Evolutionary conservation across 2,797 vertebrate species (phyloP), one percentile per base, ranked within the genome.

Genomic region (Phrynocephalus guinanensis): DNA sequence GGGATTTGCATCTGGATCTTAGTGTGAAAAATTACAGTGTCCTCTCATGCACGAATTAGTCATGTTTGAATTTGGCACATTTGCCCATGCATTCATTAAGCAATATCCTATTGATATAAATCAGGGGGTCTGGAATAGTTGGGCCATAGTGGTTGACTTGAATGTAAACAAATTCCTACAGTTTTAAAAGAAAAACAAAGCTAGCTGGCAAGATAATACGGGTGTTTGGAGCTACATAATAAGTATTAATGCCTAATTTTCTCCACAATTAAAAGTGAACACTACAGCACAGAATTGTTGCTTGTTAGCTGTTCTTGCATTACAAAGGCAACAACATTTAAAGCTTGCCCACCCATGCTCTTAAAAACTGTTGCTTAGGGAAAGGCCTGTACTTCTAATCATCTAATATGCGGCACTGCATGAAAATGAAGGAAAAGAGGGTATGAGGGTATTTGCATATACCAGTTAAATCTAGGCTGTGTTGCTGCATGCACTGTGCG

Each of bases 401-500:
- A 93, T 92, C 91, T 88, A 91, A 93, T 91, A 88, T 84, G 81
- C 44, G 87, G 91, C 94, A 94, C 90, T 94, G 90, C 93, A 86
- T 91, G 87, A 75, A 91, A 95, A 93, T 85, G 90, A 93, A 44
- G 92, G 93, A 94, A 93, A 92, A 92, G 85, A 91, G 95, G 94
- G 28, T 77, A 96, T 96, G 85, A 91, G 95, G 94, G 28, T 77
- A 96, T 96, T 95, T 96, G 94, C 96, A 96, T 95, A 95, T 87
- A 94, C 94, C 92, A 93, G 91, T 93, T 89, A 89, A 95, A 95
- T 96, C 95, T 92, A 95, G 93, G 91, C 91, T 77, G 78, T 92
- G 86, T 92, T 93, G 92, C 93, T 91, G 91, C 89, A 85, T 16
- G 85, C 73, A 82, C 89, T 83, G 52, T 89, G 92, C 3, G 38